Percentiles rank a stretch among this genome's conserved stretches.
Conservation (phyloP, 64 coral and sea anemone species). For the Stichodactyla helianthus region DNA sequence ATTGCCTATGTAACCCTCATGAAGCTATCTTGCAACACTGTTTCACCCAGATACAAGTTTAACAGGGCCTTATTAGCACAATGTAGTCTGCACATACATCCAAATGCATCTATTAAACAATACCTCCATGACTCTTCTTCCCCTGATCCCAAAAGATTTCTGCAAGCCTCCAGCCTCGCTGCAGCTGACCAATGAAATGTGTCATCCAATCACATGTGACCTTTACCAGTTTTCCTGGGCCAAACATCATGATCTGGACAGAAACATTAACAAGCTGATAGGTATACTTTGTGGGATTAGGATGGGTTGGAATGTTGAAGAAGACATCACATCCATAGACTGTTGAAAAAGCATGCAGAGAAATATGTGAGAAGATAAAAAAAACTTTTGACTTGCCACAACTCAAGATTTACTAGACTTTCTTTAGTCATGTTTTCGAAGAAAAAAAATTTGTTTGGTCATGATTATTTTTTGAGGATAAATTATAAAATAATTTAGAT, state of each 20-base stretch:
- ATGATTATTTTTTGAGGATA: too few species aligned
- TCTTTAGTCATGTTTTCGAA: too few species aligned
- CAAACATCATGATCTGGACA: conserved; percentile 84
- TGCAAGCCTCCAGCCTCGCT: conserved; percentile 77
- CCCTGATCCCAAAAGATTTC: conserved; percentile 99
- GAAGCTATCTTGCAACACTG: too few species aligned
- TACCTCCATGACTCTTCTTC: conserved; percentile 91
- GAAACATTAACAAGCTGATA: conserved; percentile 89
- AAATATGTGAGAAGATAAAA: neutral
- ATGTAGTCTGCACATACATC: too few species aligned
- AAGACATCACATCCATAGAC: conserved; percentile 91
- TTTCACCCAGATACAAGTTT: too few species aligned
- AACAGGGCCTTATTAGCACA: too few species aligned
- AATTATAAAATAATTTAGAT: too few species aligned
- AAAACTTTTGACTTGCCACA: too few species aligned
- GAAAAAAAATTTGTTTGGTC: too few species aligned
- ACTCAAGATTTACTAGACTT: too few species aligned
- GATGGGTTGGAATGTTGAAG: conserved; percentile 87
- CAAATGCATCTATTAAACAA: too few species aligned
- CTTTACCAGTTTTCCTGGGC: conserved; percentile 86
- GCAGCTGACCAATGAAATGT: conserved; percentile 73
- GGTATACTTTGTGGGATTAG: conserved; percentile 70
- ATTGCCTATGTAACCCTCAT: too few species aligned
- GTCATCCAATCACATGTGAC: conserved; percentile 98
- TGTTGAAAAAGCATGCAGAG: conserved; percentile 21